Conservation (phyloP, 2,113 vertebrate species). For the Cinclus mexicanus region DNA sequence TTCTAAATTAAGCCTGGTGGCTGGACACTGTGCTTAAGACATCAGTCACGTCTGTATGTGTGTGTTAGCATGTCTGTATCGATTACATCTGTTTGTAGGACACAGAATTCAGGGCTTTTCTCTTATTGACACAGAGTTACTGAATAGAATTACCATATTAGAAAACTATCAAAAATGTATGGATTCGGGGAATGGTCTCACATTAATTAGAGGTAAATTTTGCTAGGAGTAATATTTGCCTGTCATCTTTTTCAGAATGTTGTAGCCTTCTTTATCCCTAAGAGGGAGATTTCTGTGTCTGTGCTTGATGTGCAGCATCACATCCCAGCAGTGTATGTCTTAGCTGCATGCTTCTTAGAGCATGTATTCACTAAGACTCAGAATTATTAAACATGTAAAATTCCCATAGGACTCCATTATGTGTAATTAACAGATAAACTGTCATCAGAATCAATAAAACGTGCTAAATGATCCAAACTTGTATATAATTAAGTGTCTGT, state of each 20-base stretch:
- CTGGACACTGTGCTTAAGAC: background rate
- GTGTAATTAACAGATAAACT: constrained; percentile 83
- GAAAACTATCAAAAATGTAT: background rate
- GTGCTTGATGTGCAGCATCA: constrained; percentile 58
- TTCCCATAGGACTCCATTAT: constrained; percentile 78
- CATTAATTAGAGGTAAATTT: background rate
- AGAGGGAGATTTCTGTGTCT: background rate
- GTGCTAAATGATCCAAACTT: constrained; percentile 83
- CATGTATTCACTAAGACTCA: constrained; percentile 63
- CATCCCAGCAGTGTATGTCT: constrained; percentile 67
- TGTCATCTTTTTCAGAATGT: background rate
- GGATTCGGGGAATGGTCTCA: background rate
- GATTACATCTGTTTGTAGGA: background rate
- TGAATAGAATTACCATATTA: background rate
- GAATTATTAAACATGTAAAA: constrained; percentile 79
- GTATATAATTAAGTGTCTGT: constrained; percentile 80
- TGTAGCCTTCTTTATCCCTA: background rate
- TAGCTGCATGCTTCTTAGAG: constrained; percentile 64
- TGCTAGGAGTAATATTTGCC: background rate
- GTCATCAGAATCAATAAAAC: constrained; percentile 83
- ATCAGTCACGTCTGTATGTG: background rate
- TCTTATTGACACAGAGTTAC: background rate
- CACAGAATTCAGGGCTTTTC: background rate
- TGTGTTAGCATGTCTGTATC: background rate
- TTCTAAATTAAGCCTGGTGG: background rate